Evolutionary conservation across 2,797 vertebrate genomes (phyloP), one percentile per base, ranked within the genome.

Genomic region (Buphagus erythrorhynchus): DNA sequence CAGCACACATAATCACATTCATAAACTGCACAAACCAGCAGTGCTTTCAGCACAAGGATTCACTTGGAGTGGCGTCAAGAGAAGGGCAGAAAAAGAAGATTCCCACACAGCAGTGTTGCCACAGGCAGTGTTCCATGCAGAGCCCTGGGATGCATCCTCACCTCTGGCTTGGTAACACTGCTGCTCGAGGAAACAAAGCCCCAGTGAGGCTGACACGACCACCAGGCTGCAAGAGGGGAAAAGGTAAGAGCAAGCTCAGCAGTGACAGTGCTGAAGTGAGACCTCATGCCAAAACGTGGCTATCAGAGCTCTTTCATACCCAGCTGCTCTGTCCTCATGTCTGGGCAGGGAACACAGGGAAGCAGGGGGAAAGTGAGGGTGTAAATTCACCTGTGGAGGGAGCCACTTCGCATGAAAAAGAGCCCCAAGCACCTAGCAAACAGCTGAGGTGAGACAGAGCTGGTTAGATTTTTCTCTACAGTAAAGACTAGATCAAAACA

Each of bases 1-100:
- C 90, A 82, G 46, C 57, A 69, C 81, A 82, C 67, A 57, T 59
- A 90, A 91, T 86, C 55, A 16, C 77, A 69, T 76, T 74, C 75
- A 74, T 18, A n/a, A 76, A 75, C 40, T 28, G 71, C 55, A 76
- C 40, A 67, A 93, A 82, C 54, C 78, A 84, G 62, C 35, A 61
- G 51, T 25, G 79, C 93, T 94, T 96, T 84, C 86, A 88, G 75
- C 85, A 79, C 58, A 62, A 86, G 65, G 77, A 80, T 93, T 86
- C 52, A 81, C 68, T 91, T 90, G 81, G 87, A 95, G 66, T 14
- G 8, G 38, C 12, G 5, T 68, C 84, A 90, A 90, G 81, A 52
- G 40, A 66, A 84, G 54, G 29, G 72, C 66, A 82, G 71, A 21
- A 51, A 51, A 82, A 54, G 59, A 45, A 87, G 69, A 72, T 88